Evolutionary conservation across 2,888 invertebrate species (phyloP), one percentile per base, ranked within the genome.

Genomic region (Xiphydria camelus): DNA sequence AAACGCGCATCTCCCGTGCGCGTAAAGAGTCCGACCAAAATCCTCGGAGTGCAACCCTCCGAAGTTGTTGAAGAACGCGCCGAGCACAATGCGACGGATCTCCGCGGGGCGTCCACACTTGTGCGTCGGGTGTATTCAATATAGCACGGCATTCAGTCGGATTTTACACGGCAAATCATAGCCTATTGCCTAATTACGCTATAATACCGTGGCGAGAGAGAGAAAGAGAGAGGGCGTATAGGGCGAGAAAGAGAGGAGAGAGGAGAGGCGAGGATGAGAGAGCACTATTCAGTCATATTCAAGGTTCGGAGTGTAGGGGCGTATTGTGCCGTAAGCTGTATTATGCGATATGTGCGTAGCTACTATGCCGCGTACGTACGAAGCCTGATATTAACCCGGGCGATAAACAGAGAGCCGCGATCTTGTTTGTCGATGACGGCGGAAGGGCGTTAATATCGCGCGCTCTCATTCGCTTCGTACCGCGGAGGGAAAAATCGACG

Each of bases 51-150:
- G n/a, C n/a, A n/a, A n/a, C n/a, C n/a, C n/a, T n/a, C n/a, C n/a
- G n/a, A n/a, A n/a, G n/a, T n/a, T n/a, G n/a, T n/a, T n/a, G n/a
- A n/a, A n/a, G n/a, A n/a, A n/a, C n/a, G n/a, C n/a, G n/a, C n/a
- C 12, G 12, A 14, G 9, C 12, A 10, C 12, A 29, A 29, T 29
- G 41, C 51, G 55, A 52, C 57, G 59, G 51, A 55, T 51, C 64
- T 49, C 66, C 47, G 46, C 64, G 61, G 67, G 67, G 57, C 47
- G 59, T 63, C 66, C 59, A 53, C 68, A 68, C 65, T 68, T 66
- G 63, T 59, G 39, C 59, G 46, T 26, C 29, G 15, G 12, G 12
- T 29, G 15, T 12, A 29, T 14, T 29, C 12, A 29, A 29, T 29
- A 12, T 14, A 29, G 9, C 34, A 5, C 9, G 55, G 45, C 53